These are phyloP conservation scores for Autographa gamma DNA, from an alignment of 2,888 invertebrate species.

Conservation along the genomic window DNA sequence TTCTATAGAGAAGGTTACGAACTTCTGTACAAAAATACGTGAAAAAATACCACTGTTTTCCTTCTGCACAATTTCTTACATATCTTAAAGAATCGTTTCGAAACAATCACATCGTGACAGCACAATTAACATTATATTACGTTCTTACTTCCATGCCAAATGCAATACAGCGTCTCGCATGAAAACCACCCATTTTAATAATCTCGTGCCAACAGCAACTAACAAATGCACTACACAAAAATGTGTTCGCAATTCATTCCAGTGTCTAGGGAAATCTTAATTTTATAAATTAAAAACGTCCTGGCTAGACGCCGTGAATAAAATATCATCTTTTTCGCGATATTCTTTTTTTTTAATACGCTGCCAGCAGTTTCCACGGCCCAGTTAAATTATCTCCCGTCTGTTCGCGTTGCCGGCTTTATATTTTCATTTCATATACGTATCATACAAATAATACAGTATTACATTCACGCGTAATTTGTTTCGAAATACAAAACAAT, in stretches of 20 bases:
- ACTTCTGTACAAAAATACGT: too few species aligned
- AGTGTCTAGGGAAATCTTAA: slow-evolving; percentile 51
- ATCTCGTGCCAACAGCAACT: slow-evolving; percentile 10
- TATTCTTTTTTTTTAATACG: slow-evolving; percentile 33
- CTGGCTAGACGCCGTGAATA: slow-evolving; percentile 39
- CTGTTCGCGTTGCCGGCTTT: slow-evolving; percentile 18
- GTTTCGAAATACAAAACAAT: slow-evolving; percentile 9
- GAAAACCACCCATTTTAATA: slow-evolving; percentile 10
- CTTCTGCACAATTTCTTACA: too few species aligned
- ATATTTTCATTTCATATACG: slow-evolving; percentile 12
- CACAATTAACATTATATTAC: too few species aligned
- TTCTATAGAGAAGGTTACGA: too few species aligned
- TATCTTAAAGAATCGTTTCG: too few species aligned
- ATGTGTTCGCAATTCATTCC: slow-evolving; percentile 14
- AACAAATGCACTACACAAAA: slow-evolving; percentile 9
- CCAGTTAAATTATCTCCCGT: slow-evolving; percentile 29
- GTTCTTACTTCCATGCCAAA: neutral
- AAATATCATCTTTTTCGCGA: slow-evolving; percentile 38
- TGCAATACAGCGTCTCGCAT: neutral
- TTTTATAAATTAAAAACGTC: slow-evolving; percentile 52
- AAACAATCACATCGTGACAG: too few species aligned
- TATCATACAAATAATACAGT: neutral
- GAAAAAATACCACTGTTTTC: too few species aligned
- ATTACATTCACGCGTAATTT: slow-evolving; percentile 5
- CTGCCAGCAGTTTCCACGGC: slow-evolving; percentile 21